phyloP scores from a whole-genome alignment of 2,888 invertebrate genomes.

The Hartigia nigra region DNA sequence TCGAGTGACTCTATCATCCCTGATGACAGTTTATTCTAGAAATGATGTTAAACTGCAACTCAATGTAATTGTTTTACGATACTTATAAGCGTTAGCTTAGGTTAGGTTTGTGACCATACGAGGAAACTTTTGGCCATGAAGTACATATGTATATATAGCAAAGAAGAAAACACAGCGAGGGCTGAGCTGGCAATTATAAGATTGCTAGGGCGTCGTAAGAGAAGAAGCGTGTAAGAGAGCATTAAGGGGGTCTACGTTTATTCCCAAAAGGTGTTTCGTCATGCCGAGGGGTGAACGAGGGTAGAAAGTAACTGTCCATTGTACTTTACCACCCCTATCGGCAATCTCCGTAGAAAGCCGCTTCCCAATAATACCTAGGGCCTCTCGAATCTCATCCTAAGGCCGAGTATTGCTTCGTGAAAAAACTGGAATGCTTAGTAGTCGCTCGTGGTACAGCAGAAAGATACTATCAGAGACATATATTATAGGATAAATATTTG shows the following conservation, averaged over 20 bases:
- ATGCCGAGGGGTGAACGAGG: not conserved
- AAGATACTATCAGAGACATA: not conserved
- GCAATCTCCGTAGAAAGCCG: not conserved
- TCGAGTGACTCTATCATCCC: not conserved
- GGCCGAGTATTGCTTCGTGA: not conserved
- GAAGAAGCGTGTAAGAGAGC: slow-evolving; percentile 19
- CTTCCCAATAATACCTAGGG: not conserved
- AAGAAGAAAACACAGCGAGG: not conserved
- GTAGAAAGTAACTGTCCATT: slow-evolving; percentile 5
- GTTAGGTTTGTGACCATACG: not conserved
- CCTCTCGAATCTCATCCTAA: not conserved
- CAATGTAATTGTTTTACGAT: not conserved
- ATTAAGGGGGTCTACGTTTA: slow-evolving; percentile 13
- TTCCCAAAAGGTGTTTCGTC: slow-evolving; percentile 6
- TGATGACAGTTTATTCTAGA: not conserved
- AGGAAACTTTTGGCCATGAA: not conserved
- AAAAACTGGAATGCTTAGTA: not conserved
- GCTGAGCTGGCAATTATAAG: slow-evolving; percentile 25
- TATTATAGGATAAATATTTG: not conserved
- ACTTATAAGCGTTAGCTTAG: not conserved
- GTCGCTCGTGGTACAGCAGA: not conserved
- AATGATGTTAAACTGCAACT: not conserved
- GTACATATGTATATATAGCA: not conserved
- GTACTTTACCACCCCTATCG: not conserved
- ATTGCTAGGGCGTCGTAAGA: slow-evolving; percentile 21